Evolutionary conservation across 2,113 vertebrate genomes (phyloP).

Genomic region (Caloenas nicobarica): DNA sequence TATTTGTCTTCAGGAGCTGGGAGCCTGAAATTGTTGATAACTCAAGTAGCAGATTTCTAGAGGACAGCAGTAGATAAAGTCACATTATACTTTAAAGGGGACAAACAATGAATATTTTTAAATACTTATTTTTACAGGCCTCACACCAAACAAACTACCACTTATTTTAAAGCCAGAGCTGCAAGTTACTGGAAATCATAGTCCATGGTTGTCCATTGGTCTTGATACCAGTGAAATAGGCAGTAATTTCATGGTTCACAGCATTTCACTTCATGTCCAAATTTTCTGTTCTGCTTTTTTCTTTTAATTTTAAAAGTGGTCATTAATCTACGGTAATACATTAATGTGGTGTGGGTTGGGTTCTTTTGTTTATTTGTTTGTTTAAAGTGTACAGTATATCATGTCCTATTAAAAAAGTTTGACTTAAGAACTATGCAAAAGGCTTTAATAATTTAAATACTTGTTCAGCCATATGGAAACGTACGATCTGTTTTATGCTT

Average conservation of each 20-base stretch:
- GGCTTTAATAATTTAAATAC: conserved; percentile 62
- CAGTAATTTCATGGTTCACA: background rate
- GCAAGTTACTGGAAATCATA: background rate
- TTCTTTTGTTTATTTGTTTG: background rate
- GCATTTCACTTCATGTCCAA: background rate
- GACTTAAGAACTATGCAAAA: conserved; percentile 57
- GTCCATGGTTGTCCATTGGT: background rate
- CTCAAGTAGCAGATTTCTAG: background rate
- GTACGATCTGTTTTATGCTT: background rate
- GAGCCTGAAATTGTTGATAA: background rate
- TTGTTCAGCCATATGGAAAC: background rate
- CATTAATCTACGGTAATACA: background rate
- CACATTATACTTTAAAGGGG: background rate
- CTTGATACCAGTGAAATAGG: background rate
- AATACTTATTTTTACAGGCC: background rate
- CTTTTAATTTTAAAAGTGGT: background rate
- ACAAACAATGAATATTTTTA: background rate
- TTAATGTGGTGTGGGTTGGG: background rate
- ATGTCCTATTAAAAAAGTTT: background rate
- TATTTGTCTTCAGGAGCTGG: background rate
- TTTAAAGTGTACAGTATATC: background rate
- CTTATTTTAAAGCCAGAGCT: background rate
- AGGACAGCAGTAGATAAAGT: background rate
- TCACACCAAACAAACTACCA: background rate
- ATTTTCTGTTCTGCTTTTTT: background rate